Base-by-base conservation (phyloP, 2,797 vertebrate species). In the Notolepis coatsorum region DNA sequence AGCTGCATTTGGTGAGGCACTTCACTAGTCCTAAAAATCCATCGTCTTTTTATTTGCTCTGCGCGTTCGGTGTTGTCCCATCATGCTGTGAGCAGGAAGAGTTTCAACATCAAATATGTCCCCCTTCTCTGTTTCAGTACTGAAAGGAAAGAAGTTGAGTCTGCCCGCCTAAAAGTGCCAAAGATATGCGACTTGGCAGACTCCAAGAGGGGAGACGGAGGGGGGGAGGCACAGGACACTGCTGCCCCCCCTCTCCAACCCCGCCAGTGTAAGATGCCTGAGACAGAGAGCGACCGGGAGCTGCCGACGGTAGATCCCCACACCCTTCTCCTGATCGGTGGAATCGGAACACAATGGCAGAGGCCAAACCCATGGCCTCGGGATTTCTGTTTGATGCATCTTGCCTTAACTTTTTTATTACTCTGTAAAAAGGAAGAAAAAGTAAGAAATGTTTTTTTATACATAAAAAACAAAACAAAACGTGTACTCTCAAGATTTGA, bases 81-180 rank as follows among this genome's bases (percentile, higher is more conserved):
- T 21, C 27, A n/a, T 47, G n/a, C 18, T 25, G 12, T 5, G 17
- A 28, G n/a, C n/a, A n/a, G 28, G 9, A 1, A 24, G 17, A 9
- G 23, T 20, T 59, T n/a, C 4, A 61, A 51, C 20, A n/a, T 42
- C 0, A 47, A n/a, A 24, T 47, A 9, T 56, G 0, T 58, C 17
- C 12, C 78, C 66, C 45, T 28, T 85, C 35, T 89, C 59, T 80
- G 1, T 56, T 80, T 75, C 65, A 99, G 97, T 99, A 58, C 94
- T 99, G 85, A 99, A 99, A 92, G 97, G 97, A 89, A 99, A 99
- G 95, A 99, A 99, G 92, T 93, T 99, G 89, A 99, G 97, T 91
- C 95, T 99, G 93, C 97, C 97, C 88, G 97, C 97, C 1, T 99
- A 96, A n/a, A n/a, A 96, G 93, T 93, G 94, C 95, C 93, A 94